Conservation (phyloP, 2,797 vertebrate genomes). For the Pantherophis alleghaniensis region DNA sequence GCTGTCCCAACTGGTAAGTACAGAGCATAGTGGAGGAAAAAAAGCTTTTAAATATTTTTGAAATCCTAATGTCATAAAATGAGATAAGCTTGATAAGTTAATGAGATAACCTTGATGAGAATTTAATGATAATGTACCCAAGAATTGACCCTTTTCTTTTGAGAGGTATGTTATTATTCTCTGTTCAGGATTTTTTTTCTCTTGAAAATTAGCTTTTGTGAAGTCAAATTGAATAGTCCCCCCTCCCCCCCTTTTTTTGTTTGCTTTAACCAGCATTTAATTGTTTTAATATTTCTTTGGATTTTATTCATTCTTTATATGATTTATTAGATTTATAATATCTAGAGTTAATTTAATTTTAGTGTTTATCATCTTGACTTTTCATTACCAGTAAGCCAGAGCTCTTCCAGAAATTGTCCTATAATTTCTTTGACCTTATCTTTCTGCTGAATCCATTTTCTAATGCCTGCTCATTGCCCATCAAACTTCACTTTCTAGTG, state of each 20-base stretch:
- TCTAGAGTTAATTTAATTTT: background rate
- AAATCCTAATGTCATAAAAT: background rate
- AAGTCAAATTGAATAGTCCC: background rate
- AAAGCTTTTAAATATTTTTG: background rate
- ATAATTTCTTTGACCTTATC: background rate
- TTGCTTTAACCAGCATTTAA: background rate
- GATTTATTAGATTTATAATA: background rate
- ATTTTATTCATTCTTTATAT: background rate
- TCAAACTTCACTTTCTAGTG: background rate
- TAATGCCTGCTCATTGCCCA: background rate
- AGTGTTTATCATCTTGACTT: background rate
- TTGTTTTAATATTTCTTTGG: background rate
- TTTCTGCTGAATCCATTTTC: background rate
- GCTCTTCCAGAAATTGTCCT: background rate
- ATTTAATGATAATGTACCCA: background rate
- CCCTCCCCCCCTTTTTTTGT: background rate
- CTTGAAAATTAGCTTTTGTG: background rate
- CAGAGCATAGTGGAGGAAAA: background rate
- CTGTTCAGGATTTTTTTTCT: background rate
- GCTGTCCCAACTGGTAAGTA: slow-evolving; percentile 87
- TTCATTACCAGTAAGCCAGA: background rate
- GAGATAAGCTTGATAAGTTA: fast-evolving
- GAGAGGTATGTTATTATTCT: background rate
- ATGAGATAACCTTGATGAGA: background rate
- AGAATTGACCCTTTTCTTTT: background rate